phyloP scores from a whole-genome alignment of 2,113 vertebrate species.

The Syrrhaptes paradoxus region DNA sequence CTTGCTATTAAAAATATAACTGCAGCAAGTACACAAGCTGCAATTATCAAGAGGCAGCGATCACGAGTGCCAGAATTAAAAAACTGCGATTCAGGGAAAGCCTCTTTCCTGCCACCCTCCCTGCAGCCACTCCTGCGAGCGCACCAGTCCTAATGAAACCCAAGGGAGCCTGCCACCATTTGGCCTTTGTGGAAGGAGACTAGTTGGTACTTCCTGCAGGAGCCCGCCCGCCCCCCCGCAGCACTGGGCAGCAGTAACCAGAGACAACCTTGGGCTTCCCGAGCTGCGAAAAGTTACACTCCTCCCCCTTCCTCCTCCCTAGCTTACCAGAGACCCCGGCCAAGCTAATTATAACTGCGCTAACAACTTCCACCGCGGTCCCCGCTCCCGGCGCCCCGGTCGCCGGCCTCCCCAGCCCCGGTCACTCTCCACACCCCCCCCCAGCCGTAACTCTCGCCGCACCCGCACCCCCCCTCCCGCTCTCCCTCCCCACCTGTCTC shows the following conservation, averaged over 20 bases:
- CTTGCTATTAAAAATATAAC: not conserved
- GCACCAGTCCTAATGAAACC: not conserved
- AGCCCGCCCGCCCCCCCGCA: slow-evolving; percentile 11
- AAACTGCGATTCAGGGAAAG: not conserved
- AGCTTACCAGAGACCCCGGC: not conserved
- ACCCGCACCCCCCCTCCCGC: too few species aligned
- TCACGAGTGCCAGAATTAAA: not conserved
- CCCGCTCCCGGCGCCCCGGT: not conserved
- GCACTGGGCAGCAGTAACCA: slow-evolving; percentile 25
- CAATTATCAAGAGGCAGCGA: not conserved
- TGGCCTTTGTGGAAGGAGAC: slow-evolving; percentile 45
- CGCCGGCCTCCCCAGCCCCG: not conserved
- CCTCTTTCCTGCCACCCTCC: not conserved
- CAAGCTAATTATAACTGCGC: slow-evolving; percentile 59
- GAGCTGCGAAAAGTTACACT: slow-evolving; percentile 64
- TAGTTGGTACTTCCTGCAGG: slow-evolving; percentile 38
- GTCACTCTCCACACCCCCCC: too few species aligned
- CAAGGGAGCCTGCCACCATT: slow-evolving; percentile 40
- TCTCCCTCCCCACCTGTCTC: too few species aligned
- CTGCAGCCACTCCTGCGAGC: not conserved
- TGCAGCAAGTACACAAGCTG: not conserved
- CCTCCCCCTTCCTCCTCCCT: slow-evolving; percentile 40
- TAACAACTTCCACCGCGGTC: slow-evolving; percentile 28
- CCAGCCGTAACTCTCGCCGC: too few species aligned
- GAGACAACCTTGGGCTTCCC: slow-evolving; percentile 52